These are phyloP conservation scores for Suricata suricatta DNA, from an alignment of 2,113 vertebrate genomes.

Conservation along the genomic window DNA sequence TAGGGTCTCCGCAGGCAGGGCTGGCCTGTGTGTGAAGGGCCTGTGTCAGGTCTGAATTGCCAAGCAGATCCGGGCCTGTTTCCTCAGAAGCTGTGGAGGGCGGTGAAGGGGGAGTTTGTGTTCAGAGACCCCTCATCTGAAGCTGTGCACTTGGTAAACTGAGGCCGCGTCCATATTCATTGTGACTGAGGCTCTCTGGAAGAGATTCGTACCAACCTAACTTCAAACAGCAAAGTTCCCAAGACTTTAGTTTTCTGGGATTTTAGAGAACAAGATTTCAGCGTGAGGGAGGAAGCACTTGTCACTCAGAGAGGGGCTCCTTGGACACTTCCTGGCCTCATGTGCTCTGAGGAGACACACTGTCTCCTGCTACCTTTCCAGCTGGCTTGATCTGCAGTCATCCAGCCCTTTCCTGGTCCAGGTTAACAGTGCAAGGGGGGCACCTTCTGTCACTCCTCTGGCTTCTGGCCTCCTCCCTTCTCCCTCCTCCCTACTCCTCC, in stretches of 20 bases:
- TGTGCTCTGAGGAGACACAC: fast-evolving
- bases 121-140: neutral
- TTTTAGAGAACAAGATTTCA: neutral
- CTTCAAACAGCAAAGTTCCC: neutral
- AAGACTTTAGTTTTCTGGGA: neutral
- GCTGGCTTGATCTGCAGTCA: too few species aligned
- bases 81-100: neutral
- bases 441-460: neutral
- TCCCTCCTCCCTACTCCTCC: fast-evolving
- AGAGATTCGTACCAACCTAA: neutral
- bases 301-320: neutral
- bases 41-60: neutral
- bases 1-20: neutral
- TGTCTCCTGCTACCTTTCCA: neutral
- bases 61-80: neutral
- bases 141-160: fast-evolving
- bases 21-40: neutral
- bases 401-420: neutral
- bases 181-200: neutral
- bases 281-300: neutral
- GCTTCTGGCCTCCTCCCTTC: neutral
- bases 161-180: fast-evolving
- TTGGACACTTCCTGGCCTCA: neutral
- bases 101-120: neutral
- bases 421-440: neutral